These are phyloP conservation scores for Bovichtus diacanthus DNA, from an alignment of 2,797 vertebrate species.

Conservation along the genomic window DNA sequence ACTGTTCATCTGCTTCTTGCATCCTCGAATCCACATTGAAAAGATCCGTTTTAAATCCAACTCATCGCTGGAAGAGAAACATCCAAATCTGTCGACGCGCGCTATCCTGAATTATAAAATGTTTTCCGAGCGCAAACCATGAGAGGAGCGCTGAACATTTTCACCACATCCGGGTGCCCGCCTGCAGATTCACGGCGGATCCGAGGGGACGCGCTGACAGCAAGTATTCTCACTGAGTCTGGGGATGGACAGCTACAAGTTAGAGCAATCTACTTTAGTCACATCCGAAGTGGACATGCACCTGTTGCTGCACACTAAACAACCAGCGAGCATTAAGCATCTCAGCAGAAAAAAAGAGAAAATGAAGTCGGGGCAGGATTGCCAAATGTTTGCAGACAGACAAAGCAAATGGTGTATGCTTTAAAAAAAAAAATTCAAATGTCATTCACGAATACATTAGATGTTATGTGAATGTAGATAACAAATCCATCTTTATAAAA, in stretches of 20 bases:
- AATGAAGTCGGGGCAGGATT: neutral
- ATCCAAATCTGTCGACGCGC: constrained; percentile 50
- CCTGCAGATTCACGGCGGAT: constrained; percentile 70
- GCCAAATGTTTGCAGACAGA: neutral
- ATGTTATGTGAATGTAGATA: neutral
- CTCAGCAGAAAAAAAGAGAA: neutral
- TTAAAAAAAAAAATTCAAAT: neutral
- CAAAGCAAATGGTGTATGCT: neutral
- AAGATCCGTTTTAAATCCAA: constrained; percentile 71
- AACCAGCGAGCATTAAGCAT: neutral
- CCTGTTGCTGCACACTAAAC: constrained; percentile 44
- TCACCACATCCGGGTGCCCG: constrained; percentile 93
- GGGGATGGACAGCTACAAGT: constrained; percentile 18
- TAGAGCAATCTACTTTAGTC: constrained; percentile 19
- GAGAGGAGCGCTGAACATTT: constrained; percentile 85
- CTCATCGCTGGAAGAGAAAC: constrained; percentile 66
- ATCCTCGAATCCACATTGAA: constrained; percentile 87
- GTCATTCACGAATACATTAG: neutral
- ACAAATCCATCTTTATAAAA: neutral
- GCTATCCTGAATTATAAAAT: constrained; percentile 57
- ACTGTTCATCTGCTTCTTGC: constrained; percentile 85
- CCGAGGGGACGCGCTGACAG: constrained; percentile 63
- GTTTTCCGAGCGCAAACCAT: constrained; percentile 64
- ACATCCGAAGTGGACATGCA: constrained; percentile 19
- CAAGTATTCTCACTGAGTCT: constrained; percentile 15